Base-by-base conservation (phyloP, 2,797 vertebrate genomes). In the Hapalemur alaotrensis region DNA sequence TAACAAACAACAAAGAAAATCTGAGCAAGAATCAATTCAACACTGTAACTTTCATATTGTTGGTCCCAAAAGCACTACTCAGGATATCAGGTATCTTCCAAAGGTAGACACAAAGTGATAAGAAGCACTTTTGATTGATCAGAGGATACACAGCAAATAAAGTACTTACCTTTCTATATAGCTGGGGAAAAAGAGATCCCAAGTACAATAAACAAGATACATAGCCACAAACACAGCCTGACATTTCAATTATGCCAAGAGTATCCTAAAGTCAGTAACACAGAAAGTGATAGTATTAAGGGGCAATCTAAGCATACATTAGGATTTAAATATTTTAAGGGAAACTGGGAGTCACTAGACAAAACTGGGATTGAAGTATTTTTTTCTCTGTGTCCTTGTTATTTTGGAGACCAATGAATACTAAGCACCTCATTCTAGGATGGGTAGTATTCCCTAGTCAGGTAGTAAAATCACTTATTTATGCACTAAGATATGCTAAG, bases 191-290 rank as follows among this genome's bases (percentile, higher is more conserved):
- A 83, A 98, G 97, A 52, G 98, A 99, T 89, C 98, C 97, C 96
- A 99, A 98, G 98, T 98, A 99, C 97, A 99, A 99, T 57, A 98
- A 52, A 3, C 98, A 98, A 72, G 98, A 99, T 61, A 98, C 35
- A 92, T 97, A 99, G 96, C 98, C 99, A 98, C 98, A 99, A 95
- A 98, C 85, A 87, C 99, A 99, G 57, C 98, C 99, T 95, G 98
- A 99, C 83, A 98, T 96, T 97, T 99, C 98, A 83, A 98, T 97
- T 85, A 98, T 97, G 92, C 96, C 98, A 18, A 97, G 98, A 92
- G 96, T 89, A 91, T 48, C 95, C 98, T 99, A 98, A 79, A 92
- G 96, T 46, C 61, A 72, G 85, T 91, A 89, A 93, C 13, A 35
- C 22, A 48, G 38, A 43, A 69, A 79, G 67, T 78, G 95, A 96